phyloP scores from a whole-genome alignment of 2,888 invertebrate species.

The Cylindroiulus punctatus region DNA sequence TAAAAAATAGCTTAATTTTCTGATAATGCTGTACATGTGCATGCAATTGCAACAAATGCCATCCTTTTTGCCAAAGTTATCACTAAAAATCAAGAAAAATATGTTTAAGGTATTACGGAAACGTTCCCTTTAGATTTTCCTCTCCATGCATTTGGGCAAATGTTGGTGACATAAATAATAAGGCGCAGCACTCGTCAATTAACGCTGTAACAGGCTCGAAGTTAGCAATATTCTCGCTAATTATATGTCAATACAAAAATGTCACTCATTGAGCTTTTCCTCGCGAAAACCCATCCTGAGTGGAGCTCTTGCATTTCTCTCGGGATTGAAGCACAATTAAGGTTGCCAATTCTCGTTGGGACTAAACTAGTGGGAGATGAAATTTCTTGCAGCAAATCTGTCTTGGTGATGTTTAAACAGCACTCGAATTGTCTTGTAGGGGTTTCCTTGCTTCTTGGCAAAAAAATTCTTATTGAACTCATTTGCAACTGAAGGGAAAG shows the following conservation, averaged over 20 bases:
- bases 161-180: slow-evolving; percentile 45
- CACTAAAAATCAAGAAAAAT: too few species aligned
- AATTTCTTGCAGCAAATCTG: slow-evolving; percentile 40
- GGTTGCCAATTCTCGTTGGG: slow-evolving; percentile 38
- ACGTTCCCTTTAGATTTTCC: background rate
- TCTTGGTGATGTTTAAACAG: slow-evolving; percentile 47
- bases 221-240: slow-evolving; percentile 42
- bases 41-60: too few species aligned
- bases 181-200: slow-evolving; percentile 22
- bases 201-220: slow-evolving; percentile 24
- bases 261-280: slow-evolving; percentile 36
- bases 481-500: slow-evolving; percentile 20
- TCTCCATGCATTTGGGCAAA: background rate
- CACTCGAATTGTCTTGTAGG: slow-evolving; percentile 45
- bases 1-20: too few species aligned
- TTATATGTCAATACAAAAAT: slow-evolving; percentile 43
- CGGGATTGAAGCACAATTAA: slow-evolving; percentile 42
- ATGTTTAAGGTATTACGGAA: too few species aligned
- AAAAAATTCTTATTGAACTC: slow-evolving; percentile 34
- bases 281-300: background rate
- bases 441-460: slow-evolving; percentile 5
- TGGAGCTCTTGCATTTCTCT: slow-evolving; percentile 34
- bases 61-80: too few species aligned
- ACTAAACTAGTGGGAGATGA: slow-evolving; percentile 35
- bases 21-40: too few species aligned